Evolutionary conservation across 2,888 invertebrate genomes (phyloP), one percentile per base, ranked within the genome.

Genomic region (Rhabditoides inermis): DNA sequence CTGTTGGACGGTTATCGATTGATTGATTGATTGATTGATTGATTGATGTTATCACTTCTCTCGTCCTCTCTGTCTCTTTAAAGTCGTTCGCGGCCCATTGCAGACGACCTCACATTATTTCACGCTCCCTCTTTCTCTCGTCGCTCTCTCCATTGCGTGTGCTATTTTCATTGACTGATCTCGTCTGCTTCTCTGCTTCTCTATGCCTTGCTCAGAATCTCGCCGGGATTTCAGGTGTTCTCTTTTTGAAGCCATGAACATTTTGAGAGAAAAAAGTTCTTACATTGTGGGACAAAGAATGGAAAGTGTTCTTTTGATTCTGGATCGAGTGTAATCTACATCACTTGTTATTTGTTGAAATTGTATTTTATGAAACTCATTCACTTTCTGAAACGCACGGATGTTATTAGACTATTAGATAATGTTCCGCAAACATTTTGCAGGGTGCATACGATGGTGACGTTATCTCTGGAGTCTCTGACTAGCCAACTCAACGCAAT

Each of bases 401-500:
- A n/a, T n/a, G n/a, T n/a, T n/a, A n/a, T n/a, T n/a, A n/a, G n/a
- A n/a, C n/a, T n/a, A n/a, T n/a, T n/a, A n/a, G n/a, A n/a, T n/a
- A n/a, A n/a, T n/a, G n/a, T n/a, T n/a, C n/a, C n/a, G n/a, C n/a
- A n/a, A n/a, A n/a, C n/a, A n/a, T n/a, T n/a, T n/a, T n/a, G n/a
- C n/a, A n/a, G n/a, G n/a, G n/a, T n/a, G n/a, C n/a, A n/a, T n/a
- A n/a, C n/a, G n/a, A n/a, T n/a, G n/a, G n/a, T n/a, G n/a, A n/a
- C n/a, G n/a, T n/a, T n/a, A n/a, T n/a, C 37, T 15, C 25, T 37
- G 28, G 4, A 20, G 2, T 18, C 28, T 10, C 27, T 48, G 28
- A 39, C 39, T 7, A 39, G 39, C 12, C 27, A 48, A 30, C 28
- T 48, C 27, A 32, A 37, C 15, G 30, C 28, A n/a, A 48, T 48